These are phyloP conservation scores for Drosophila tripunctata DNA, from an alignment of 2,888 invertebrate genomes.

Conservation along the genomic window DNA sequence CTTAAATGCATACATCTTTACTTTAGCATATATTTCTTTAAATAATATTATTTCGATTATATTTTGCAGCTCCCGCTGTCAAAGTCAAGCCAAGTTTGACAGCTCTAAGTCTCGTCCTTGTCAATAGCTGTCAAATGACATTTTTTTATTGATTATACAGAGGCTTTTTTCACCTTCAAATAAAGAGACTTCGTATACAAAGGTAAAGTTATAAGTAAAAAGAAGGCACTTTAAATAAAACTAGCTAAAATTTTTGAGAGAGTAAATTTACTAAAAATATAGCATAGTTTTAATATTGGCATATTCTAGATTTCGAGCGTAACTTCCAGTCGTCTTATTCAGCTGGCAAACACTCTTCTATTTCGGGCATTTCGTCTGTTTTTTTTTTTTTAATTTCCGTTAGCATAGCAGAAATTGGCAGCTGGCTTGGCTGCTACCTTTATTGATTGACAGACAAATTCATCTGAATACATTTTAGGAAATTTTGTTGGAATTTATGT, in stretches of 20 bases:
- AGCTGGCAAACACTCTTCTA: neutral
- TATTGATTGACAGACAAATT: constrained; percentile 55
- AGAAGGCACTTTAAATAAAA: neutral
- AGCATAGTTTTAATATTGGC: too few relatives aligned
- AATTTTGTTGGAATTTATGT: constrained; percentile 31
- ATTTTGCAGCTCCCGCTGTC: constrained; percentile 19
- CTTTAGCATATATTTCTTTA: neutral
- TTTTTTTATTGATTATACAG: constrained; percentile 33
- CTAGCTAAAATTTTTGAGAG: too few relatives aligned
- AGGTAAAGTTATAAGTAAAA: neutral
- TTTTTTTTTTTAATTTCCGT: constrained; percentile 33
- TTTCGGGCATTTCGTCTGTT: neutral
- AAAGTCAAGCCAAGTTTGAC: constrained; percentile 33
- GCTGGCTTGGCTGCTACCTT: constrained; percentile 36
- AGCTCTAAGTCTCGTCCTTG: constrained; percentile 19
- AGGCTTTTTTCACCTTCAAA: neutral
- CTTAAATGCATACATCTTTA: neutral
- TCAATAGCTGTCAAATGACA: constrained; percentile 38
- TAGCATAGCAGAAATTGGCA: constrained; percentile 13
- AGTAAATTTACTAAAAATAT: too few relatives aligned
- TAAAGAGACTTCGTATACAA: neutral
- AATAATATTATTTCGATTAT: constrained; percentile 14
- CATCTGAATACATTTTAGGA: constrained; percentile 10
- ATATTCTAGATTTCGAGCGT: neutral
- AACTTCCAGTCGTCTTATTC: neutral